Evolutionary conservation across 2,888 invertebrate species (phyloP), one percentile per base, ranked within the genome.

Genomic region (Tortrix viridana): DNA sequence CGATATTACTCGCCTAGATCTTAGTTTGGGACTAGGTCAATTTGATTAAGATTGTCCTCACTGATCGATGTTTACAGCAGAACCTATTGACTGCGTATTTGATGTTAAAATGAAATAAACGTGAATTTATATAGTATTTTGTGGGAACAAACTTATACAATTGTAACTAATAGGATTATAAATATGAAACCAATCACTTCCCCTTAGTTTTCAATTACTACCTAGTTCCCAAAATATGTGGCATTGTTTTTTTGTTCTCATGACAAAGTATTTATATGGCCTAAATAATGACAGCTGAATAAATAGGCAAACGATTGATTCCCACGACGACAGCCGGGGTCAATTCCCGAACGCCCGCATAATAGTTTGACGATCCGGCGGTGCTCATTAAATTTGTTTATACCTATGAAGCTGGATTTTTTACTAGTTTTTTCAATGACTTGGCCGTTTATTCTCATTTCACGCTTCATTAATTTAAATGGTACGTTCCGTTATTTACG

Each of bases 261-360:
- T 38, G n/a, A 12, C 14, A n/a, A 4, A 38, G 9, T 38, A n/a
- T 38, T 38, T n/a, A 5, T 14, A 38, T 38, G 38, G 23, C 46
- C 56, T 53, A 48, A 63, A 57, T 41, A 63, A 58, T 58, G 47
- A 58, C 57, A 53, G 48, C 46, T 62, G 62, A 57, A 57, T 57
- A 58, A 63, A 63, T 58, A 63, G 38, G 16, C 63, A 54, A 50
- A 61, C 67, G 67, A 73, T 73, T 70, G 70, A 70, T 66, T 68
- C 70, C 66, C 57, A 69, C 69, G 65, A 68, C 68, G 68, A 74
- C 53, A 76, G 77, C 74, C 71, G 74, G 77, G 81, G 82, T 82
- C 82, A 81, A 81, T 77, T 82, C 77, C 76, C 76, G 75, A 75
- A 74, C 76, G 72, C 85, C 86, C 86, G 85, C 82, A 83, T 83